A percentile compares a stretch with the other conserved stretches of the same genome.
Evolutionary conservation across 2,113 vertebrate genomes (phyloP).

Genomic region (Heptranchias perlo): DNA sequence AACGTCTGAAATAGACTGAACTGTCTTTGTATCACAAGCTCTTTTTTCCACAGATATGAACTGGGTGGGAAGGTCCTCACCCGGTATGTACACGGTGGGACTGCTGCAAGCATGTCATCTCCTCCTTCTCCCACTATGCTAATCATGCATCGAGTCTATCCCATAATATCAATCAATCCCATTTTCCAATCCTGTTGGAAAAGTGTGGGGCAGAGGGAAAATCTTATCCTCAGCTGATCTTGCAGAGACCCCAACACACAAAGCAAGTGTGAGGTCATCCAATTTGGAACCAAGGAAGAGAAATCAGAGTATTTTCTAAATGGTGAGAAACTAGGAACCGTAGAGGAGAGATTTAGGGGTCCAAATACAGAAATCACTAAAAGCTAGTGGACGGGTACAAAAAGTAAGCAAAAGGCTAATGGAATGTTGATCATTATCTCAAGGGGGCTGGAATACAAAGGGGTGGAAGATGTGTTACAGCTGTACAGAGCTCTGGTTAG

Average conservation of each 20-base stretch:
- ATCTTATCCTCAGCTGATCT: not conserved
- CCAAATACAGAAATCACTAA: not conserved
- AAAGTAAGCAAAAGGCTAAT: not conserved
- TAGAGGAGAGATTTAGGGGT: not conserved
- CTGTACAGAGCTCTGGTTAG: not conserved
- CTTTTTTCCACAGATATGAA: no score
- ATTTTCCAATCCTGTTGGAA: no score
- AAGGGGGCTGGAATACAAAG: not conserved
- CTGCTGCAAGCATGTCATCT: no score
- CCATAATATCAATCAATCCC: not conserved
- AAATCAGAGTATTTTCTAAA: not conserved
- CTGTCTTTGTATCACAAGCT: no score
- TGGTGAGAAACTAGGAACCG: not conserved
- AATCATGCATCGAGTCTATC: no score
- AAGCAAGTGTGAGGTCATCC: not conserved
- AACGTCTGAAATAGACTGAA: not conserved
- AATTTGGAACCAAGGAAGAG: not conserved
- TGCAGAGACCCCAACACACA: not conserved
- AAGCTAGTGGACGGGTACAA: not conserved
- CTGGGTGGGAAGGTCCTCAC: no score
- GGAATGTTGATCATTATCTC: not conserved
- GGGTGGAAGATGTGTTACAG: no score
- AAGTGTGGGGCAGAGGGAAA: not conserved
- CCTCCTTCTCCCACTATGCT: no score
- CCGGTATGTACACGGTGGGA: no score